phyloP scores from a whole-genome alignment of 2,113 vertebrate species.

The Myrmophylax atrothorax region DNA sequence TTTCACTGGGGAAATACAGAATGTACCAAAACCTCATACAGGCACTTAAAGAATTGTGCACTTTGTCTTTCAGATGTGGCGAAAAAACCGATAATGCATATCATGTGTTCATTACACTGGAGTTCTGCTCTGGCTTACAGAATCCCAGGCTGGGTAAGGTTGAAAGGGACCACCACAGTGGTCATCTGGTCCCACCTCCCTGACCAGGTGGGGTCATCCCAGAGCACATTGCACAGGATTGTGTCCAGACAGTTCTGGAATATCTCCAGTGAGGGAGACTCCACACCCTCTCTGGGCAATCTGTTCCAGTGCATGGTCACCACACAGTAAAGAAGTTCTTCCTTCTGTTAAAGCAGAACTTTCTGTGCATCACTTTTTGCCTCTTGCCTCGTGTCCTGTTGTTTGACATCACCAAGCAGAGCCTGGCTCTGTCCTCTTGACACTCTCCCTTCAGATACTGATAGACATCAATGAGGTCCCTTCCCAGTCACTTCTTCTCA shows the following conservation, averaged over 20 bases:
- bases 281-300: neutral
- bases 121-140: neutral
- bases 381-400: neutral
- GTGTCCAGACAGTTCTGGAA: neutral
- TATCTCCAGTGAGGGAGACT: neutral
- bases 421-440: neutral
- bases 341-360: neutral
- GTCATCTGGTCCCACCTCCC: too few relatives aligned
- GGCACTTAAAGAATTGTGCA: neutral
- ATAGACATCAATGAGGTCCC: neutral
- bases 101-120: neutral
- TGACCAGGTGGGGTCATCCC: neutral
- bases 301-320: neutral
- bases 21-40: neutral
- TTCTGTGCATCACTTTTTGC: neutral
- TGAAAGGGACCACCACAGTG: neutral
- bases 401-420: neutral
- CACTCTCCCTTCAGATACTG: neutral
- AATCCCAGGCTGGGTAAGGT: neutral
- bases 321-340: neutral
- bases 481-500: neutral
- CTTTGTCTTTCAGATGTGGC: neutral
- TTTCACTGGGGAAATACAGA: neutral
- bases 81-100: neutral
- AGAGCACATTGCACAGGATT: neutral